These are phyloP conservation scores for Pantherophis vulpinus DNA, from an alignment of 2,797 vertebrate species.

Conservation along the genomic window DNA sequence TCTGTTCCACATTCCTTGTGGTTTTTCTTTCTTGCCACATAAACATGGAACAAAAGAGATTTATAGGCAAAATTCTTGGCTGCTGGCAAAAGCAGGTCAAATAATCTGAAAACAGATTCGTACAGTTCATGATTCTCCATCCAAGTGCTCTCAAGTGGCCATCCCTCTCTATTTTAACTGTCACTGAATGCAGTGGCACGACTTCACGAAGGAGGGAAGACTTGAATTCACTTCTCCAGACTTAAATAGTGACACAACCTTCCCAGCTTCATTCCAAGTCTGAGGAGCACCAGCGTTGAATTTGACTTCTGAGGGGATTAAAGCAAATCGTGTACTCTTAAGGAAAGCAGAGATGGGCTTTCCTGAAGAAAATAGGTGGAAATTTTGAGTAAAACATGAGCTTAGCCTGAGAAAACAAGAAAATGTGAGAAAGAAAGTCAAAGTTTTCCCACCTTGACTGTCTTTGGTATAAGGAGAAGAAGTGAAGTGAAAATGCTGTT, in stretches of 20 bases:
- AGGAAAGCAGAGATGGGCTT: not conserved
- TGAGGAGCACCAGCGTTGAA: not conserved
- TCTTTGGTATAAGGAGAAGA: not conserved
- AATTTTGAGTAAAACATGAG: not conserved
- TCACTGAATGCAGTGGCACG: not conserved
- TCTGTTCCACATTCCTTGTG: conserved; percentile 61
- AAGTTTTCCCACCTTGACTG: not conserved
- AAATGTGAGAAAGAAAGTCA: not conserved
- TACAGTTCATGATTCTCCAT: conserved; percentile 32
- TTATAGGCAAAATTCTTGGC: conserved; percentile 58
- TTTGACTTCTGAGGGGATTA: not conserved
- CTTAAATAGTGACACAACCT: not conserved
- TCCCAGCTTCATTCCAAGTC: not conserved
- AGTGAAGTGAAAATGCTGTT: not conserved
- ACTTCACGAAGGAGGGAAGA: not conserved
- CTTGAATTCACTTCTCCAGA: not conserved
- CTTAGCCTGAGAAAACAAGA: not conserved
- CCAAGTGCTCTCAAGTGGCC: not conserved
- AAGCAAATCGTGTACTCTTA: too few species aligned
- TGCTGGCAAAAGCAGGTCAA: conserved; percentile 56
- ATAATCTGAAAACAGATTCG: conserved; percentile 52
- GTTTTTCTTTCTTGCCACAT: conserved; percentile 48
- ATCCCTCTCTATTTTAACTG: not conserved
- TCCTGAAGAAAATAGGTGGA: not conserved
- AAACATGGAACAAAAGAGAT: conserved; percentile 57